Base-by-base conservation (phyloP, 2,888 invertebrate species). In the Drosophila imparisetae region DNA sequence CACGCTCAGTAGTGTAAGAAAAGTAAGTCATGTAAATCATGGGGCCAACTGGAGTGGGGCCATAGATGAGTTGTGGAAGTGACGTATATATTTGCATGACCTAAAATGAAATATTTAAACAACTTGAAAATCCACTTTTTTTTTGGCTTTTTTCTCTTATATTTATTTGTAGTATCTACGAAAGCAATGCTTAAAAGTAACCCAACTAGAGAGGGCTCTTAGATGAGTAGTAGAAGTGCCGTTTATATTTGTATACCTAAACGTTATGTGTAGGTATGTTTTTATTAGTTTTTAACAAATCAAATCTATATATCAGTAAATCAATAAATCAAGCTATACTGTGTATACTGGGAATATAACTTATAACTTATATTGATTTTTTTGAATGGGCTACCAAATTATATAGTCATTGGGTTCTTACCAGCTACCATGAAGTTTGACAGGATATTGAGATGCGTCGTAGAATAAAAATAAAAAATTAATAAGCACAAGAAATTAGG, bases 401-500 rank as follows among this genome's bases (percentile, higher is more conserved):
- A 8, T 38, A 18, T 18, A 38, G 18, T 1, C 18, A 38, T 18
- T 3, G 3, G 38, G 18, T 38, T 15, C 10, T 27, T 66, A 27
- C 18, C 54, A 38, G 36, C 30, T 30, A 13, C 15, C 54, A 54
- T 15, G 2, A 66, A 27, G 30, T 66, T 54, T 27, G 54, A n/a
- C 66, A 21, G 36, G 13, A 24, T 45, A 15, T 15, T 45, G 30
- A 30, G 11, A 13, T 29, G 34, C 29, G 15, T 15, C 18, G 24
- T 13, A 32, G 10, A 13, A 53, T 15, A 2, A 34, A 29, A 42
- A 34, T 8, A 29, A 34, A 66, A 71, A 72, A 65, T 72, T 72
- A 79, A 79, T 78, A 75, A 80, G 42, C 58, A 62, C 64, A 30
- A 40, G 61, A 54, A 54, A 79, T 72, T 75, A 79, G 57, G 24